A percentile compares a stretch with the other conserved stretches of the same genome.
Conservation (phyloP, 2,113 vertebrate species). For the Paradisaea rubra region DNA sequence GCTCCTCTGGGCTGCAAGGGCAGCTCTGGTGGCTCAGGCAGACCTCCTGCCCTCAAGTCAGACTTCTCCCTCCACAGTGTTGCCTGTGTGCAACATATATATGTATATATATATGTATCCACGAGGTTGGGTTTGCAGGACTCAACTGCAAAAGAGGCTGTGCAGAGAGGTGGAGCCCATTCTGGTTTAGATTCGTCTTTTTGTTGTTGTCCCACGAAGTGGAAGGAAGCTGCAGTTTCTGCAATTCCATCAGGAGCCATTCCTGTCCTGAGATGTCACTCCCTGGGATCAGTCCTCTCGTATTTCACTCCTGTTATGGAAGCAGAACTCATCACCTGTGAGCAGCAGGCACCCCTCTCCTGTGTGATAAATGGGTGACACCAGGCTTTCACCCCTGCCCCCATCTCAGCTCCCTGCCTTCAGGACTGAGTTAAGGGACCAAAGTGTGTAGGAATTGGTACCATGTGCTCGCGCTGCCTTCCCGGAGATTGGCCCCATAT, state of each 20-base stretch:
- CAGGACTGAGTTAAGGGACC: constrained; percentile 62
- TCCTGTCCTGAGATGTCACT: not conserved
- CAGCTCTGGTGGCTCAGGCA: not conserved
- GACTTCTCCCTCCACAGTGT: not conserved
- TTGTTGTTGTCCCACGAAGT: rapidly evolving
- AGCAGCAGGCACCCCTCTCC: not conserved
- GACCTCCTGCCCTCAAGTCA: not conserved
- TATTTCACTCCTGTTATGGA: not conserved
- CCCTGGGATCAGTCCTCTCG: not conserved
- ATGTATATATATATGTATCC: not conserved
- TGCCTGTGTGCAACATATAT: not conserved
- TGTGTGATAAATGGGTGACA: not conserved
- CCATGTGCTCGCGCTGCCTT: constrained; percentile 53
- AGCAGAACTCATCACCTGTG: not conserved
- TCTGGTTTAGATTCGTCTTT: not conserved
- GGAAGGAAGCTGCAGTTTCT: not conserved
- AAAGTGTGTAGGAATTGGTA: constrained; percentile 60
- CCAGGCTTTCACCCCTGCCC: not conserved
- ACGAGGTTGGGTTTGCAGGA: rapidly evolving
- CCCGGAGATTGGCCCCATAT: constrained; percentile 69
- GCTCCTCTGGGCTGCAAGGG: not conserved
- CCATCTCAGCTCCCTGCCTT: constrained; percentile 25
- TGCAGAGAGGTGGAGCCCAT: not conserved
- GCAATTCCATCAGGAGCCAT: not conserved
- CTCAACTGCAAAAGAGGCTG: not conserved